Conservation (phyloP, 2,888 invertebrate species). For the Patella pellucida region DNA sequence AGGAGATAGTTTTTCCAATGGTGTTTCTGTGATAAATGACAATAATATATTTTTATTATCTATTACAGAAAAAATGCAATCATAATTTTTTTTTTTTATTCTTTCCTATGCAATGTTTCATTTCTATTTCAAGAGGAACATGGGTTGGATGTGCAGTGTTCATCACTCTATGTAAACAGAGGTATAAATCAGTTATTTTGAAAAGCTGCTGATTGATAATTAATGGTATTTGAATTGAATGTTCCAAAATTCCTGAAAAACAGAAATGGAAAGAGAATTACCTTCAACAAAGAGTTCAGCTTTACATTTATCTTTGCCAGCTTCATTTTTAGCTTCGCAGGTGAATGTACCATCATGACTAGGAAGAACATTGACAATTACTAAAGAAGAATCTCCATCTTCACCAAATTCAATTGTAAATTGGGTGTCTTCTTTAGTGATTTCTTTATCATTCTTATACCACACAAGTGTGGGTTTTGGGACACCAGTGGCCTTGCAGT, state of each 20-base stretch:
- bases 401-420: conserved; percentile 53
- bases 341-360: conserved; percentile 66
- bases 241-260: no score
- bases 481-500: conserved; percentile 61
- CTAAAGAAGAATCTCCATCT: conserved; percentile 51
- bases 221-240: no score
- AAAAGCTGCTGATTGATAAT: no score
- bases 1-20: conserved; percentile 74
- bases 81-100: neutral
- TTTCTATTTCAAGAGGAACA: no score
- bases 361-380: conserved; percentile 59
- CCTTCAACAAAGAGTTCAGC: conserved; percentile 66
- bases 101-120: no score
- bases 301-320: conserved; percentile 59
- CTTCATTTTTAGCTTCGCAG: conserved; percentile 64
- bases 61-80: neutral
- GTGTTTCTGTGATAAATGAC: conserved; percentile 42
- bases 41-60: neutral
- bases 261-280: conserved; percentile 24
- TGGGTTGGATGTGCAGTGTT: no score
- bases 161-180: no score
- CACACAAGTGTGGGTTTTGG: conserved; percentile 65
- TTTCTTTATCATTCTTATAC: conserved; percentile 61
- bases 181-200: no score
- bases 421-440: conserved; percentile 51